phyloP scores from a whole-genome alignment of 1,140 invertebrate species.

The Lanistes nyassanus region DNA sequence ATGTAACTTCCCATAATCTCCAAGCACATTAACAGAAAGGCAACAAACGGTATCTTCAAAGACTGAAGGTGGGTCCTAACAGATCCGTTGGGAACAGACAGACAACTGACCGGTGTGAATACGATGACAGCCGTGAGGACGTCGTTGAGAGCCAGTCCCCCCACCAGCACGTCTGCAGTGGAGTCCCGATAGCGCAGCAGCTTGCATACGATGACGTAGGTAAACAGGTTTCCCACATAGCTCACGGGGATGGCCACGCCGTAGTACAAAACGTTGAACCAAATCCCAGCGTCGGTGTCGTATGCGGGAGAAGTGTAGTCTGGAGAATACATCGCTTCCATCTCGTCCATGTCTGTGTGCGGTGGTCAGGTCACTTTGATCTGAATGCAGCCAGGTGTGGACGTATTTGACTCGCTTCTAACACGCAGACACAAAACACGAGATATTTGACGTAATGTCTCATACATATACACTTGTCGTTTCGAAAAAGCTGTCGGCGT shows the following conservation, averaged over 20 bases:
- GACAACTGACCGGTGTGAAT: slow-evolving; percentile 19
- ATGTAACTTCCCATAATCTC: no score
- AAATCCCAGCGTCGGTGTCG: neutral
- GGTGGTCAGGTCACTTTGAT: no score
- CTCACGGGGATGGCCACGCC: slow-evolving; percentile 11
- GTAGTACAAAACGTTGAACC: slow-evolving; percentile 27
- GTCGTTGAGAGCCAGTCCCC: slow-evolving; percentile 27
- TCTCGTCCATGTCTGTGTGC: no score
- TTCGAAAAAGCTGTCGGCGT: no score
- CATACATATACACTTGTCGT: no score
- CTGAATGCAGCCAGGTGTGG: no score
- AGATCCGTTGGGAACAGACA: neutral
- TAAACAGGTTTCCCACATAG: slow-evolving; percentile 31
- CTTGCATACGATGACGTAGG: slow-evolving; percentile 33
- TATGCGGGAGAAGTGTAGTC: slow-evolving; percentile 10
- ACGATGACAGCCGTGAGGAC: slow-evolving; percentile 27
- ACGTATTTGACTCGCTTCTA: no score
- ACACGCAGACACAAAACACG: no score
- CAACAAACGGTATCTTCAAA: no score
- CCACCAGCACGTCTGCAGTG: slow-evolving; percentile 21
- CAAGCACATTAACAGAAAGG: no score
- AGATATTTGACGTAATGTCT: no score
- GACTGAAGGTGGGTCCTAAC: no score
- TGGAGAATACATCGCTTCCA: neutral
- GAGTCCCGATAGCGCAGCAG: slow-evolving; percentile 25